Evolutionary conservation across 2,113 vertebrate genomes (phyloP).

Genomic region (Dasyprocta punctata): DNA sequence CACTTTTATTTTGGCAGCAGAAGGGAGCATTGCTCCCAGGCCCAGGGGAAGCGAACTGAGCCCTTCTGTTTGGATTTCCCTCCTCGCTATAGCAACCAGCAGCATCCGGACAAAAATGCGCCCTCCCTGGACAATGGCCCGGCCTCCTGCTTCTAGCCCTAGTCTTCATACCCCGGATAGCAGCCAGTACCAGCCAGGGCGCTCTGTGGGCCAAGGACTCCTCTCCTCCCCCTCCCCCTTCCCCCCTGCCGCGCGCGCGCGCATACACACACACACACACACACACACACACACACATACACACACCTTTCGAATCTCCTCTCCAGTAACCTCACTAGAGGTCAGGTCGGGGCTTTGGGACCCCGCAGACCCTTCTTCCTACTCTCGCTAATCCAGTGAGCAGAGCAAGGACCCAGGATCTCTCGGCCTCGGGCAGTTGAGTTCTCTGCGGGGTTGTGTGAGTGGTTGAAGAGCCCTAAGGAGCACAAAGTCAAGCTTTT

Average conservation of each 20-base stretch:
- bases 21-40: constrained; percentile 77
- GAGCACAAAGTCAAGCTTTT: constrained; percentile 2
- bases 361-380: not conserved
- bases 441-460: not conserved
- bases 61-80: constrained; percentile 93
- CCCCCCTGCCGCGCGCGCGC: not conserved
- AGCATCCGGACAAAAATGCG: constrained; percentile 94
- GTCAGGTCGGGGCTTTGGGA: not conserved
- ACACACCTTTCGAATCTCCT: not conserved
- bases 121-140: constrained; percentile 95
- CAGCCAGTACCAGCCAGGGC: constrained; percentile 70
- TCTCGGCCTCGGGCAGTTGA: not conserved
- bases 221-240: not conserved
- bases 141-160: constrained; percentile 86
- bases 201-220: constrained; percentile 63
- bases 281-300: not conserved
- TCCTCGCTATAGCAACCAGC: constrained; percentile 97
- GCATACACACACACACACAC: too few species aligned
- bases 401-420: not conserved
- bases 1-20: constrained; percentile 87
- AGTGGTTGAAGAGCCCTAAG: not conserved
- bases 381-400: not conserved
- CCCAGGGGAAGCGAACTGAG: constrained; percentile 87
- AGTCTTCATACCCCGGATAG: constrained; percentile 80
- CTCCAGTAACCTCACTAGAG: not conserved